These are phyloP conservation scores for Morpho helenor DNA, from an alignment of 2,888 invertebrate species.

Conservation along the genomic window DNA sequence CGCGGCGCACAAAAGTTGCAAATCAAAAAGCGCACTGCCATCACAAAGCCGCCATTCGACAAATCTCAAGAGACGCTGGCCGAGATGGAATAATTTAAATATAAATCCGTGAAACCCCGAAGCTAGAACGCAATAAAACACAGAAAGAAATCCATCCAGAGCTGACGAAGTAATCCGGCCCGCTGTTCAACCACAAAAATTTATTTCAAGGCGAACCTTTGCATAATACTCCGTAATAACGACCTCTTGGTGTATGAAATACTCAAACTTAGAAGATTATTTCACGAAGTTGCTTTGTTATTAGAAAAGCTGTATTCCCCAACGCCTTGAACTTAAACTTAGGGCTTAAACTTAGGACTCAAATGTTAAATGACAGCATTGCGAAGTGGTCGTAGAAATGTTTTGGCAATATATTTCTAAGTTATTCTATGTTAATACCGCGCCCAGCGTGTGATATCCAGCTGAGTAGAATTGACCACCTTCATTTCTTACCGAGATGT, in stretches of 20 bases:
- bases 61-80: conserved; percentile 35
- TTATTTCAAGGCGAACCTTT: conserved; percentile 55
- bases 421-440: too few species aligned
- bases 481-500: too few species aligned
- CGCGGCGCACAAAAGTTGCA: neutral
- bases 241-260: conserved; percentile 26
- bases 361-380: too few species aligned
- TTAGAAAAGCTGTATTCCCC: too few species aligned
- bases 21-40: conserved; percentile 14
- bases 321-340: too few species aligned
- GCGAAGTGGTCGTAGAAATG: too few species aligned
- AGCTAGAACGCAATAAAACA: conserved; percentile 57
- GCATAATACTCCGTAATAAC: conserved; percentile 49
- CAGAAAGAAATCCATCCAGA: conserved; percentile 49
- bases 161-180: conserved; percentile 52
- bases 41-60: conserved; percentile 23
- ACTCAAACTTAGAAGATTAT: conserved; percentile 24
- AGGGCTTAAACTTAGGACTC: too few species aligned
- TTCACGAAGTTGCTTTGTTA: neutral
- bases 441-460: too few species aligned
- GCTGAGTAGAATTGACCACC: too few species aligned
- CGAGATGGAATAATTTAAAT: conserved; percentile 62
- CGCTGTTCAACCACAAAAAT: conserved; percentile 45
- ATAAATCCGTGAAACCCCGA: conserved; percentile 50
- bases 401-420: too few species aligned